A percentile compares a stretch with the other conserved stretches of the same genome.
Evolutionary conservation across 1,140 invertebrate species (phyloP).

Genomic region (Meloidogyne hapla): DNA sequence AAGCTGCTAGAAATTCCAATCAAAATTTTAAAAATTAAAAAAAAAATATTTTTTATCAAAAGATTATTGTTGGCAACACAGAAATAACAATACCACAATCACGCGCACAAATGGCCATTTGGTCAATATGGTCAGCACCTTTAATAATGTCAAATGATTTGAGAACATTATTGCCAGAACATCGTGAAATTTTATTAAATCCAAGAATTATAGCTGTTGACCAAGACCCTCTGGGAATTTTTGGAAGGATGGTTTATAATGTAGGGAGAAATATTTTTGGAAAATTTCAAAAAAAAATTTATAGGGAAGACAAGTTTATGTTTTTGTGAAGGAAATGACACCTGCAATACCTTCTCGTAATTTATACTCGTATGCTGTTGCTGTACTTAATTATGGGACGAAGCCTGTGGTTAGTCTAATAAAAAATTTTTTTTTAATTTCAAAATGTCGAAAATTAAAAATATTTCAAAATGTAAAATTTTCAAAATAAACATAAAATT

Average conservation of each 20-base stretch:
- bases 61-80: slow-evolving; percentile 92
- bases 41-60: slow-evolving; percentile 62
- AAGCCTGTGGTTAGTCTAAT: slow-evolving; percentile 40
- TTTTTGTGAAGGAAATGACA: slow-evolving; percentile 54
- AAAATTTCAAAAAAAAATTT: neutral
- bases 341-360: slow-evolving; percentile 43
- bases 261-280: slow-evolving; percentile 31
- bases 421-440: neutral
- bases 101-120: slow-evolving; percentile 93
- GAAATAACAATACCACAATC: slow-evolving; percentile 91
- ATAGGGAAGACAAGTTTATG: slow-evolving; percentile 16
- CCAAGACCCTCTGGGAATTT: slow-evolving; percentile 86
- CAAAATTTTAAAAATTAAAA: neutral
- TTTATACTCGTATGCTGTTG: slow-evolving; percentile 46
- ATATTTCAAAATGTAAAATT: neutral
- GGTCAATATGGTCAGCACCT: slow-evolving; percentile 92
- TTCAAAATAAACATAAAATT: neutral
- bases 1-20: neutral
- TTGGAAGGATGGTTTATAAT: slow-evolving; percentile 58
- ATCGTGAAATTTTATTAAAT: slow-evolving; percentile 88
- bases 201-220: slow-evolving; percentile 89
- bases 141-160: slow-evolving; percentile 94
- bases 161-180: slow-evolving; percentile 80
- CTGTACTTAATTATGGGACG: slow-evolving; percentile 43
- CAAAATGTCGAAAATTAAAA: too few species aligned